Conservation (phyloP, 2,888 invertebrate genomes). For the Miltochrista miniata region DNA sequence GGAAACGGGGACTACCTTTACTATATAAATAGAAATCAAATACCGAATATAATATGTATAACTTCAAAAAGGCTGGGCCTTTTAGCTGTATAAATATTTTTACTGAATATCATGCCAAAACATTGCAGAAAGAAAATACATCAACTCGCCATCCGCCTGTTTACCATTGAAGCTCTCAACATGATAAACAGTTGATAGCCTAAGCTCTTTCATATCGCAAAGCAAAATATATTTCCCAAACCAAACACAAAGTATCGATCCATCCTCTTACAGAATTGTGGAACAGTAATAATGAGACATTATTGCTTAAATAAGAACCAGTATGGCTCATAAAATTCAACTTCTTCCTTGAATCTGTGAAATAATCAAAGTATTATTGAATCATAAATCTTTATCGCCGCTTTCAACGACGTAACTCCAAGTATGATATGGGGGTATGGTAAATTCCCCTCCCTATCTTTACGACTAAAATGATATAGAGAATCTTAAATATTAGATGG, state of each 20-base stretch:
- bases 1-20: no score
- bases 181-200: slow-evolving; percentile 25
- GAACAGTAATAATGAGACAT: slow-evolving; percentile 61
- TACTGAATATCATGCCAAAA: background rate
- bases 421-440: slow-evolving; percentile 68
- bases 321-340: slow-evolving; percentile 72
- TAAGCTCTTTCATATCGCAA: slow-evolving; percentile 13
- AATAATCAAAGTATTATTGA: slow-evolving; percentile 79
- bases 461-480: slow-evolving; percentile 32
- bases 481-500: slow-evolving; percentile 22
- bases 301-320: slow-evolving; percentile 72
- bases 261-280: slow-evolving; percentile 44
- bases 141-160: slow-evolving; percentile 14
- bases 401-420: slow-evolving; percentile 53
- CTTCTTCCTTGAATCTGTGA: slow-evolving; percentile 70
- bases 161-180: slow-evolving; percentile 13
- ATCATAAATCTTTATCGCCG: slow-evolving; percentile 75
- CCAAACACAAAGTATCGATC: slow-evolving; percentile 51
- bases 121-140: slow-evolving; percentile 1
- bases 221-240: slow-evolving; percentile 28
- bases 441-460: slow-evolving; percentile 54
- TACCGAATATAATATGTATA: background rate
- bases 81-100: no score
- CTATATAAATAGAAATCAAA: no score
- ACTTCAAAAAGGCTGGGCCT: no score